Conservation (phyloP, 2,888 invertebrate species). For the Oxycera nigricornis region DNA sequence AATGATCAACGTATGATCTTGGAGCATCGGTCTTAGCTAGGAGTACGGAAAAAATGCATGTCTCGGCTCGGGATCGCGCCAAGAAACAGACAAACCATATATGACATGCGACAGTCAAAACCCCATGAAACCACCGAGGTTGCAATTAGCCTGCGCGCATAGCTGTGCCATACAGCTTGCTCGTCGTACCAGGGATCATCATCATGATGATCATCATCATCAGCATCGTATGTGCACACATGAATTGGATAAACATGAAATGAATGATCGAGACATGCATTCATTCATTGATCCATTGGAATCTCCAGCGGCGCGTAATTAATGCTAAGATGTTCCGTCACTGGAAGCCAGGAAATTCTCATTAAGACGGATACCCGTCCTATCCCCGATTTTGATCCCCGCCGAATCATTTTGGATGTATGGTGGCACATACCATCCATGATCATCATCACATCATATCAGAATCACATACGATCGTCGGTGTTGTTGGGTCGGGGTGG, state of each 20-base stretch:
- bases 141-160: constrained; percentile 5
- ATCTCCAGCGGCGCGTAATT: constrained; percentile 55
- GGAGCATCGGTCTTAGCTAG: background rate
- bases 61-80: background rate
- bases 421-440: background rate
- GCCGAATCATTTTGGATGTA: background rate
- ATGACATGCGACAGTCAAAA: constrained; percentile 24
- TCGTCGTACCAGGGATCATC: background rate
- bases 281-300: constrained; percentile 33
- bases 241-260: constrained; percentile 14
- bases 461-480: constrained; percentile 44
- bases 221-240: background rate
- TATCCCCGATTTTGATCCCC: constrained; percentile 12
- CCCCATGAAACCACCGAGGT: constrained; percentile 3
- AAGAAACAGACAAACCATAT: constrained; percentile 1
- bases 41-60: background rate
- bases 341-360: constrained; percentile 63
- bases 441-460: background rate
- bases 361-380: constrained; percentile 53
- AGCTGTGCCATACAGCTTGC: background rate
- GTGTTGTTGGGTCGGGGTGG: too few relatives aligned
- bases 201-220: background rate
- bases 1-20: constrained; percentile 2
- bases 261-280: constrained; percentile 31
- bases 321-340: constrained; percentile 59